phyloP scores from a whole-genome alignment of 1,140 invertebrate genomes.

The Eufriesea mexicana region DNA sequence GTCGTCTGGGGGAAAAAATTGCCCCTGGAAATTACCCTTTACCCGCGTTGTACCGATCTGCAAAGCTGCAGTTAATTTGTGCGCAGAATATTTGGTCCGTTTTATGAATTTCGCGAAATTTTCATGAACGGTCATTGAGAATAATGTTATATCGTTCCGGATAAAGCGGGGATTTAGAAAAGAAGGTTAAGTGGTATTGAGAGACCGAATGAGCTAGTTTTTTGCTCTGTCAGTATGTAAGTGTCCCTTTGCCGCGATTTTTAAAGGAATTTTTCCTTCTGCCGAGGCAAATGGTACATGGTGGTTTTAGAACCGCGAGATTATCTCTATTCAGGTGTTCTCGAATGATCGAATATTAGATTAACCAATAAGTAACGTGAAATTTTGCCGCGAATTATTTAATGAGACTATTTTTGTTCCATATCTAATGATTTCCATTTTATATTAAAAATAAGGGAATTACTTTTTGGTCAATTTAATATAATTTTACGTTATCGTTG shows the following conservation, averaged over 20 bases:
- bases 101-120: not conserved
- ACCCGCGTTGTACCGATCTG: not conserved
- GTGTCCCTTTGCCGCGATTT: not conserved
- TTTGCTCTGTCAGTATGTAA: rapidly evolving
- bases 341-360: too few species aligned
- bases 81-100: conserved; percentile 7
- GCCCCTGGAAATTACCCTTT: not conserved
- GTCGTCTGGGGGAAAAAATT: not conserved
- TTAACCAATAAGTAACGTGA: too few species aligned
- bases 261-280: not conserved
- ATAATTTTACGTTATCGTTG: too few species aligned
- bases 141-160: not conserved
- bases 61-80: not conserved
- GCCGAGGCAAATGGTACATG: not conserved
- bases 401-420: too few species aligned
- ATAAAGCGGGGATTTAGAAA: not conserved
- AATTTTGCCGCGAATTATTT: too few species aligned
- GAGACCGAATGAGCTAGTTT: not conserved
- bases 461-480: too few species aligned
- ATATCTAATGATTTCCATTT: too few species aligned
- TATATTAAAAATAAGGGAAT: too few species aligned
- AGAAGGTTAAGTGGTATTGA: not conserved
- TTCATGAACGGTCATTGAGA: not conserved
- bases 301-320: not conserved
- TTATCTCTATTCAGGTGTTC: too few species aligned